Base-by-base conservation (phyloP, 2,888 invertebrate species). In the Leucophenga montana region DNA sequence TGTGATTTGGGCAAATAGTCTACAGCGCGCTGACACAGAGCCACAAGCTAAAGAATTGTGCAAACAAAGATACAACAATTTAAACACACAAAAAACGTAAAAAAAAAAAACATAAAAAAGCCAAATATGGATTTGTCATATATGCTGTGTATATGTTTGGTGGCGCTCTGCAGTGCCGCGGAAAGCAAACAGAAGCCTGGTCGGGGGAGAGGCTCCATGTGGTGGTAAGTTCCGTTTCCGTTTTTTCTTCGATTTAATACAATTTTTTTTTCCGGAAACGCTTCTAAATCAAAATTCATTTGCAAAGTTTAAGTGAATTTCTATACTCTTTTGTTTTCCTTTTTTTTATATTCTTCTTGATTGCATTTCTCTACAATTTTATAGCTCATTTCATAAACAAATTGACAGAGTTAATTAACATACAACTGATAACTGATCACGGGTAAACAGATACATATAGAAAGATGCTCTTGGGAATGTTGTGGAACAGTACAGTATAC, bases 181-280 rank as follows among this genome's bases (percentile, higher is more conserved):
- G 88, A 86, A 73, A 87, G 85, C 69, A 88, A 89, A 85, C 87
- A 87, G 66, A 93, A 93, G 86, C 91, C 92, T 80, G 92, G 94
- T 87, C 91, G 95, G 87, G 95, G 95, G 85, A 92, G 95, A 86
- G 95, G 96, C 88, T 95, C 95, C 83, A 95, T 95, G 94, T 96
- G 96, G 96, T 96, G 96, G 95, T 96, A 90, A 91, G 95, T 91
- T 16, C 16, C 39, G 9, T 39, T 39, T 39, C 39, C 11, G 11
- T 11, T 39, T 11, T n/a, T n/a, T n/a, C n/a, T n/a, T n/a, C n/a
- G n/a, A n/a, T n/a, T n/a, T n/a, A n/a, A 8, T 5, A 39, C 1
- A 39, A 5, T 27, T 27, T 27, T 2, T 27, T 2, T 4, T 27
- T 39, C 39, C 39, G 39, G 39, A 39, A 39, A 8, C 39, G 11